A percentile compares a stretch with the other conserved stretches of the same genome.
These are phyloP conservation scores for Onychorhynchus coronatus DNA, from an alignment of 2,113 vertebrate genomes.

Conservation along the genomic window DNA sequence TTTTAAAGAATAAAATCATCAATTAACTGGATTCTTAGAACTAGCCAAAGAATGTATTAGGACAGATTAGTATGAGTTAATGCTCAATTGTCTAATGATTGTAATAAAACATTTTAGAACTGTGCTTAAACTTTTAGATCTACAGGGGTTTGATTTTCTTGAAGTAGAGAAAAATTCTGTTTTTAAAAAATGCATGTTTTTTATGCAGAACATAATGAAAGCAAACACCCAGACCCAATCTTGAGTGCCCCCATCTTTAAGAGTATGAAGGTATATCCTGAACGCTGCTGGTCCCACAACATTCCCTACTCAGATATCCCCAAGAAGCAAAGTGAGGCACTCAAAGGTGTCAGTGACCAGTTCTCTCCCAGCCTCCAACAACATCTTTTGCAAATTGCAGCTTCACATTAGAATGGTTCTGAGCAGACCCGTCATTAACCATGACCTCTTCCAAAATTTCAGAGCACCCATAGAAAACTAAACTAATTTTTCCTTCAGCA, in stretches of 20 bases:
- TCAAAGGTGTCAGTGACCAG: background rate
- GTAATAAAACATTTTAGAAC: background rate
- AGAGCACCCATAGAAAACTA: background rate
- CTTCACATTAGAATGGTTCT: background rate
- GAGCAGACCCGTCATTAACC: background rate
- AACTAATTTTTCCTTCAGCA: background rate
- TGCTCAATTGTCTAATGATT: background rate
- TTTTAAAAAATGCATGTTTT: background rate
- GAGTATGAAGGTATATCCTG: accelerated
- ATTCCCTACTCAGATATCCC: background rate
- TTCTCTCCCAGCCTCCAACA: background rate
- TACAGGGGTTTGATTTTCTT: background rate
- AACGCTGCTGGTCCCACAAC: background rate
- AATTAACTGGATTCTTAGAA: background rate
- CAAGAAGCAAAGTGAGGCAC: background rate
- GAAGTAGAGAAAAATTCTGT: background rate
- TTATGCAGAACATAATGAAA: background rate
- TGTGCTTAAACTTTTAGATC: background rate
- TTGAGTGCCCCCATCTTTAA: background rate
- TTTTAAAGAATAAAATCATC: background rate
- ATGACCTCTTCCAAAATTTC: background rate
- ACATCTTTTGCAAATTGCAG: background rate
- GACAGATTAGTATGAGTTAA: background rate
- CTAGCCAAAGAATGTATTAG: background rate
- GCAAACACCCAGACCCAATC: accelerated